Base-by-base conservation (phyloP, 2,113 vertebrate genomes). In the Peromyscus californicus region DNA sequence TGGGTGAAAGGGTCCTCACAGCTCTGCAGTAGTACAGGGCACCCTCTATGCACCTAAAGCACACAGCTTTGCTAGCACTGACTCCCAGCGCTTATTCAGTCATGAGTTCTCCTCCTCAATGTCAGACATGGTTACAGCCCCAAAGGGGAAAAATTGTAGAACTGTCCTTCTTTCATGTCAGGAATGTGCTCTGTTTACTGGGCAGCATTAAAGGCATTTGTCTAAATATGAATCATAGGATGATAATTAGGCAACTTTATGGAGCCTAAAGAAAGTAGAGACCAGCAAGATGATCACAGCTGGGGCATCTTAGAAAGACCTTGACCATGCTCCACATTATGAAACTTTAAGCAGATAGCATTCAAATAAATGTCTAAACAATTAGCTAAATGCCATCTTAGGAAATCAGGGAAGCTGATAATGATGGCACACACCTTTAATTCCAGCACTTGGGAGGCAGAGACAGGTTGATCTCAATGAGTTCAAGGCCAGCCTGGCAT, bases 251-350 rank as follows among this genome's bases (percentile, higher is more conserved):
- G 45, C 45, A 79, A 61, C 21, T 61, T 24, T 7, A 63, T 22
- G 33, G 80, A 89, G 67, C n/a, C 83, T n/a, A 42, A 63, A 86
- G 79, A n/a, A 65, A 89, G 88, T 4, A 84, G 75, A 90, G 42
- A 63, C 11, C 45, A 76, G n/a, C 1, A 54, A 45, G 19, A 67
- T 69, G n/a, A 39, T 8, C 59, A 5, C 65, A 48, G 59, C 33
- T 51, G 74, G 42, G 9, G 13, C 36, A 51, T 74, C 61, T 15
- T 2, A 10, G 45, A 94, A 89, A 90, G 36, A 11, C 54, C 31
- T 29, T 36, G 33, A 59, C 29, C 33, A 19, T 2, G 6, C 2
- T n/a, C 48, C 36, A n/a, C 3, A 75, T 59, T 16, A 31, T 69
- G 59, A 67, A 86, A 42, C n/a, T 48, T n/a, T 85, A 79, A 59